Evolutionary conservation across 2,888 invertebrate genomes (phyloP).

Genomic region (Drosophila merina): DNA sequence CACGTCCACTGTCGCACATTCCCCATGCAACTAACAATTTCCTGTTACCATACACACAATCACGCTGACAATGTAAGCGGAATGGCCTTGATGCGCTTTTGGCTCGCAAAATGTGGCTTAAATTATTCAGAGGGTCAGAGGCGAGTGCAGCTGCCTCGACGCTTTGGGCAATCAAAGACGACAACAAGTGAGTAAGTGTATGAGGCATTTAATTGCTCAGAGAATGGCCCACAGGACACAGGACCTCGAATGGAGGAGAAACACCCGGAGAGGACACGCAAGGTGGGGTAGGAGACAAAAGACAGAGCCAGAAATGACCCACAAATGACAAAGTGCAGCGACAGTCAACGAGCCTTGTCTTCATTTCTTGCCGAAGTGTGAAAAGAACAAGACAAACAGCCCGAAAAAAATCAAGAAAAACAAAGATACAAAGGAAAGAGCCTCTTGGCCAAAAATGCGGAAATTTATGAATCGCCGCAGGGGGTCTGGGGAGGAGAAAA

Average conservation of each 20-base stretch:
- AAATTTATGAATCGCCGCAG: conserved; percentile 39
- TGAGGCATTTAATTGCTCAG: conserved; percentile 67
- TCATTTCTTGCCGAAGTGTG: conserved; percentile 56
- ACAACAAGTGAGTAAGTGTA: conserved; percentile 49
- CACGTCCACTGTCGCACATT: conserved; percentile 32
- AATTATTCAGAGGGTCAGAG: conserved; percentile 68
- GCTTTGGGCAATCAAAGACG: conserved; percentile 63
- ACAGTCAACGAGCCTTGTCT: conserved; percentile 40
- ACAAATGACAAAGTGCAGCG: conserved; percentile 69
- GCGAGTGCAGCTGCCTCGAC: conserved; percentile 34
- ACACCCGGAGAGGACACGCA: background rate
- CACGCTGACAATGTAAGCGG: conserved; percentile 29
- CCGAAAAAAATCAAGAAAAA: conserved; percentile 18
- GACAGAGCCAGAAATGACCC: conserved; percentile 49
- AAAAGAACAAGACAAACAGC: conserved; percentile 51
- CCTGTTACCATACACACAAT: conserved; percentile 34
- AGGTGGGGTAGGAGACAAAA: background rate
- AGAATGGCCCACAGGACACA: conserved; percentile 34
- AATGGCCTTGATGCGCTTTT: conserved; percentile 55
- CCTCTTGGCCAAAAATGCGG: conserved; percentile 17
- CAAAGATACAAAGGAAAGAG: conserved; percentile 8
- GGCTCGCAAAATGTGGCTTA: conserved; percentile 54
- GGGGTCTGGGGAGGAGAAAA: background rate
- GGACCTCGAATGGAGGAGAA: background rate
- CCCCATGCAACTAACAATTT: conserved; percentile 48